Percentiles rank a stretch among this genome's conserved stretches.
Conservation (phyloP, 1,140 invertebrate species). For the Idris sp. region DNA sequence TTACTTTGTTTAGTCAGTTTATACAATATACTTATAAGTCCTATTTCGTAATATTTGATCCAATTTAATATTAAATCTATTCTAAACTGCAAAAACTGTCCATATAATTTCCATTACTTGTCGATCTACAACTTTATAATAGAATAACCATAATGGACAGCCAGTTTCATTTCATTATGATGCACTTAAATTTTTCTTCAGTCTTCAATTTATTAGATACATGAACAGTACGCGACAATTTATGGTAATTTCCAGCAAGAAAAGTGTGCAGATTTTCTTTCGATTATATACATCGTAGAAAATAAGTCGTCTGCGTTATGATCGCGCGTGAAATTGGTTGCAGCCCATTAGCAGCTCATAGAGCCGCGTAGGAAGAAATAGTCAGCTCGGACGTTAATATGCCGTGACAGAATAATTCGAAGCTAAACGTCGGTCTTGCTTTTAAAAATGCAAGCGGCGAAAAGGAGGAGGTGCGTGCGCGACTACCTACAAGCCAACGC, state of each 20-base stretch:
- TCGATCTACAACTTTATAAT: not conserved
- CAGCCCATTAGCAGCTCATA: constrained; percentile 63
- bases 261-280: no score
- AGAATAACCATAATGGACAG: not conserved
- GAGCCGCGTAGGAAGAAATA: constrained; percentile 59
- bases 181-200: constrained; percentile 1
- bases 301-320: constrained; percentile 56
- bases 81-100: not conserved
- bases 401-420: constrained; percentile 74
- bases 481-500: constrained; percentile 55
- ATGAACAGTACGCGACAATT: constrained; percentile 20
- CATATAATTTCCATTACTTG: no score
- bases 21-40: not conserved
- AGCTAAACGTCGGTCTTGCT: constrained; percentile 66
- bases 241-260: no score
- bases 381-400: constrained; percentile 70
- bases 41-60: constrained; percentile 24
- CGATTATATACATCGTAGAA: no score
- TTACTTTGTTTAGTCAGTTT: constrained; percentile 45
- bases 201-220: constrained; percentile 15
- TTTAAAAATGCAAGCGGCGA: constrained; percentile 65
- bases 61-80: not conserved
- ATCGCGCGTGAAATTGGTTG: constrained; percentile 55
- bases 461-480: constrained; percentile 39
- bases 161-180: not conserved